Evolutionary conservation across 2,113 vertebrate genomes (phyloP).

Genomic region (Spermophilus dauricus): DNA sequence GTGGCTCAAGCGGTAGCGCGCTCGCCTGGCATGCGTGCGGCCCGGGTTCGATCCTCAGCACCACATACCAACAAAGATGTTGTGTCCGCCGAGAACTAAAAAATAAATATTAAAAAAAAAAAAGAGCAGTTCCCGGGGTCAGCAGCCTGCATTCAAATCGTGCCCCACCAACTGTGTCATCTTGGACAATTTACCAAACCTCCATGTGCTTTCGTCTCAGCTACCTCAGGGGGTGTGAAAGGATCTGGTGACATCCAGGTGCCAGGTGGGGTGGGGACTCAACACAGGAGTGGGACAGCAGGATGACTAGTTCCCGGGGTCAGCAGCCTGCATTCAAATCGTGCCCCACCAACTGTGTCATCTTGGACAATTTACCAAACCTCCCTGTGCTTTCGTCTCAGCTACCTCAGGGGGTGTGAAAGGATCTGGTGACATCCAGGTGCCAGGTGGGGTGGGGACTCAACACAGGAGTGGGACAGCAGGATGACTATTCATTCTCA

Average conservation of each 20-base stretch:
- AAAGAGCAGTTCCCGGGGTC: background rate
- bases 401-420: background rate
- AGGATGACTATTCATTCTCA: background rate
- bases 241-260: background rate
- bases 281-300: accelerated
- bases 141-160: background rate
- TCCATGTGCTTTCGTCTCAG: background rate
- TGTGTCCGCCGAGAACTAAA: no score
- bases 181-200: no score
- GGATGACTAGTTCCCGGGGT: no score
- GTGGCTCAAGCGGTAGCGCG: no score
- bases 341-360: background rate
- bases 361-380: no score
- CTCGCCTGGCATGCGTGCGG: no score
- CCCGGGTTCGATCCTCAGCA: no score
- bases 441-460: background rate
- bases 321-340: background rate
- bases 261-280: background rate
- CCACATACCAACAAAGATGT: no score
- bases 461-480: accelerated
- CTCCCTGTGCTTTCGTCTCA: background rate
- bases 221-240: background rate
- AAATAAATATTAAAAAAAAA: no score
- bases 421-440: background rate
- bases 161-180: background rate